Conservation (phyloP, 2,113 vertebrate genomes). For the Percopsis transmontana region DNA sequence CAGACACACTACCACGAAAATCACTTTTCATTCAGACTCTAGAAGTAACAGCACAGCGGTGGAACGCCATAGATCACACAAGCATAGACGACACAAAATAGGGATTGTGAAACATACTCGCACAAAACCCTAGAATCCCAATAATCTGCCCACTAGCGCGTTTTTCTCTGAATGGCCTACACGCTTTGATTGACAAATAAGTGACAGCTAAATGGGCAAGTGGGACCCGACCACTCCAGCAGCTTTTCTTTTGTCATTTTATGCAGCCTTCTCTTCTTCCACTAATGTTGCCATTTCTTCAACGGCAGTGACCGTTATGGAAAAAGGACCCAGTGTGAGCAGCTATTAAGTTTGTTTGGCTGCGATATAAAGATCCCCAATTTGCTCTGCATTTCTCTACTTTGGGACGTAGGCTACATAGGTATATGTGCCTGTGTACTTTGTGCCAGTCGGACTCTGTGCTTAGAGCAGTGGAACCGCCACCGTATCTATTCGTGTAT, state of each 20-base stretch:
- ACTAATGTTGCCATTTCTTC: conserved; percentile 13
- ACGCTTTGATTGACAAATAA: conserved; percentile 21
- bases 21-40: conserved; percentile 21
- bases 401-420: background rate
- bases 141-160: conserved; percentile 3
- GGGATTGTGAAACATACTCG: conserved; percentile 19
- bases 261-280: conserved; percentile 2
- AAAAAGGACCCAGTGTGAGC: conserved; percentile 22
- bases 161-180: conserved; percentile 7
- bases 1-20: conserved; percentile 22
- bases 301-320: conserved; percentile 56
- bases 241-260: conserved; percentile 16
- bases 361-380: conserved; percentile 40
- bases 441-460: conserved; percentile 10
- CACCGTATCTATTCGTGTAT: conserved; percentile 31
- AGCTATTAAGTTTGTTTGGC: conserved; percentile 24
- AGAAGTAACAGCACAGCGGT: conserved; percentile 38
- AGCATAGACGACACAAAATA: conserved; percentile 45
- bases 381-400: conserved; percentile 22
- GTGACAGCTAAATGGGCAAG: conserved; percentile 4
- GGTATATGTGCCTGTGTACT: conserved; percentile 9
- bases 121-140: conserved; percentile 17
- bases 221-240: conserved; percentile 10
- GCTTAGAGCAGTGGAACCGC: conserved; percentile 15
- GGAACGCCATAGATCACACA: conserved; percentile 43